Percentiles rank a stretch among this genome's conserved stretches.
phyloP scores from a whole-genome alignment of 2,113 vertebrate species.

The Sebastes schlegelii region DNA sequence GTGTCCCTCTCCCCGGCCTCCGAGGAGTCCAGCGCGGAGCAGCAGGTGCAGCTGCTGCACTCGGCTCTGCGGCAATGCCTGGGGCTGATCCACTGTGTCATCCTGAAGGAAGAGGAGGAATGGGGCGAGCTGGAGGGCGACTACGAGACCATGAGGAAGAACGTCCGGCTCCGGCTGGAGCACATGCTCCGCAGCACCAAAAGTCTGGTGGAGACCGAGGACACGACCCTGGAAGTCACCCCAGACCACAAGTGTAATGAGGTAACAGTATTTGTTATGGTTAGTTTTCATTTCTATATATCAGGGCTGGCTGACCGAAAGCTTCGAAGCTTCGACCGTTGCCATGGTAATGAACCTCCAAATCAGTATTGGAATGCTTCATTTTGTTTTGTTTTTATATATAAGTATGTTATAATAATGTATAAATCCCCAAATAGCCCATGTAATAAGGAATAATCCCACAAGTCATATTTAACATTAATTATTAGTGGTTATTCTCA shows the following conservation, averaged over 20 bases:
- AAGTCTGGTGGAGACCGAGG: constrained; percentile 62
- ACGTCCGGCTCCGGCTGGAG: constrained; percentile 73
- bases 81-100: constrained; percentile 80
- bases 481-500: too few relatives aligned
- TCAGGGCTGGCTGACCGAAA: too few relatives aligned
- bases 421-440: too few relatives aligned
- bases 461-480: too few relatives aligned
- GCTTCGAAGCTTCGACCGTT: too few relatives aligned
- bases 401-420: too few relatives aligned
- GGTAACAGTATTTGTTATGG: constrained; percentile 60
- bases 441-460: too few relatives aligned
- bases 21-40: constrained; percentile 55
- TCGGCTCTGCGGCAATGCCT: constrained; percentile 80
- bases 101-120: constrained; percentile 80
- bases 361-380: too few relatives aligned
- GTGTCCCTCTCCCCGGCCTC: constrained; percentile 67
- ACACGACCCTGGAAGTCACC: constrained; percentile 64
- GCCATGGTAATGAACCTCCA: too few relatives aligned
- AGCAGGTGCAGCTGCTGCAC: constrained; percentile 77
- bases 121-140: constrained; percentile 78
- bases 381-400: too few relatives aligned
- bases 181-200: constrained; percentile 79
- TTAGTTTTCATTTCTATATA: not conserved
- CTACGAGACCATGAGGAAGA: constrained; percentile 75
- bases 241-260: constrained; percentile 76